Evolutionary conservation across 2,888 invertebrate genomes (phyloP).

Genomic region (Callinectes sapidus): DNA sequence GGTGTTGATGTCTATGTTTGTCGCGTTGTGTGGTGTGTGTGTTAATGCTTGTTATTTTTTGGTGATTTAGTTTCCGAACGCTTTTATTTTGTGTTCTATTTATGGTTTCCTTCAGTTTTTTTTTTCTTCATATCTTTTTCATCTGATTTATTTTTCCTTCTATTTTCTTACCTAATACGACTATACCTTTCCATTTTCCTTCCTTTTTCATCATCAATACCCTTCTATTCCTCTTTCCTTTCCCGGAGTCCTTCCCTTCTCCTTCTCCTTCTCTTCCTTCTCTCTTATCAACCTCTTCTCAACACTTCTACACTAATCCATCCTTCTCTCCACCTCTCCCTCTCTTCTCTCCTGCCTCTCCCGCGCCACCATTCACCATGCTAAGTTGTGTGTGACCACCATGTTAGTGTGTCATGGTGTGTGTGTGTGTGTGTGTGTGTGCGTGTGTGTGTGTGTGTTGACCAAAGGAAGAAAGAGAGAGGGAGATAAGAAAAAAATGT

Average conservation of each 20-base stretch:
- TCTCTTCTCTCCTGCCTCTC: not conserved
- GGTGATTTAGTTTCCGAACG: not conserved
- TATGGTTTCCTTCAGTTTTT: not conserved
- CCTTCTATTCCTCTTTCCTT: not conserved
- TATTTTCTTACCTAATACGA: not conserved
- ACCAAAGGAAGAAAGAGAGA: not conserved
- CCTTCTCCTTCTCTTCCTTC: not conserved
- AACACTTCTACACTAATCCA: not conserved
- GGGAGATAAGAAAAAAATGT: too few species aligned
- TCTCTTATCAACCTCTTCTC: not conserved
- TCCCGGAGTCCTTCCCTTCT: not conserved
- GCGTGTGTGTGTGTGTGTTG: not conserved
- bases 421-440: conserved; percentile 1
- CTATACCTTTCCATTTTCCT: not conserved
- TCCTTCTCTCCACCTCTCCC: not conserved
- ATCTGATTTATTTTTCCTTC: not conserved
- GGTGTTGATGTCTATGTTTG: not conserved
- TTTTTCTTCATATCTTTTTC: not conserved
- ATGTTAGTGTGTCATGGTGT: not conserved
- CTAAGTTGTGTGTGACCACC: not conserved
- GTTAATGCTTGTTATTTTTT: not conserved
- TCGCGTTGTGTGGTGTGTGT: not conserved
- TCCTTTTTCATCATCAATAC: not conserved
- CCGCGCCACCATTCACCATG: not conserved
- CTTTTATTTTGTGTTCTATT: too few species aligned